Conservation (phyloP, 2,113 vertebrate species). For the Dasyornis broadbenti region DNA sequence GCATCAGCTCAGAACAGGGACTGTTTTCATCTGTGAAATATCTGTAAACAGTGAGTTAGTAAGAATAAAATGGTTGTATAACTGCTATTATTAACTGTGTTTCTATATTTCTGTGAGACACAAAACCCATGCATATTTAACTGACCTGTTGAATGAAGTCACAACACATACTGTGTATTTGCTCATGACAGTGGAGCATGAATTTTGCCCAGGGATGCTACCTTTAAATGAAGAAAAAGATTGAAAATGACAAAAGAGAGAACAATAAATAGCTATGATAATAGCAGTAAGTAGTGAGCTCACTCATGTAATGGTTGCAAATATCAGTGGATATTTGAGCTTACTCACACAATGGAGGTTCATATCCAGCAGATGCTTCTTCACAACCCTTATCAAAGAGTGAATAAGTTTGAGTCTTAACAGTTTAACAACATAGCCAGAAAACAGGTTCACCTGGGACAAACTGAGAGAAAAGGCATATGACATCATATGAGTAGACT, state of each 20-base stretch:
- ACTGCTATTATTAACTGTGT: not conserved
- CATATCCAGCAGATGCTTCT: not conserved
- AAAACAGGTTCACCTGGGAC: not conserved
- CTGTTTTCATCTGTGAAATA: not conserved
- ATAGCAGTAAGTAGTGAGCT: not conserved
- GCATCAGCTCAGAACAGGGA: not conserved
- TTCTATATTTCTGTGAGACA: not conserved
- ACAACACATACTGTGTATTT: not conserved
- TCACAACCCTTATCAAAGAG: not conserved
- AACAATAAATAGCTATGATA: not conserved
- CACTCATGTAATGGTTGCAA: not conserved
- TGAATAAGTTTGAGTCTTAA: not conserved
- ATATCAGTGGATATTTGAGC: not conserved
- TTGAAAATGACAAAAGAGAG: not conserved
- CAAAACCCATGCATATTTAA: not conserved
- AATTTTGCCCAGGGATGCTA: not conserved
- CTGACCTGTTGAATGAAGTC: not conserved
- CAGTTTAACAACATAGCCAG: not conserved
- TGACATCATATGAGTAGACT: not conserved
- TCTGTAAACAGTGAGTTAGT: not conserved
- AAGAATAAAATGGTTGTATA: not conserved
- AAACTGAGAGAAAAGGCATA: not conserved
- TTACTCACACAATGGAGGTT: not conserved
- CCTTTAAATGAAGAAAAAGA: not conserved
- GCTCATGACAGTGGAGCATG: rapidly evolving